Percentiles rank a stretch among this genome's conserved stretches.
phyloP scores from a whole-genome alignment of 2,113 vertebrate genomes.

The Chaetodon trifascialis region DNA sequence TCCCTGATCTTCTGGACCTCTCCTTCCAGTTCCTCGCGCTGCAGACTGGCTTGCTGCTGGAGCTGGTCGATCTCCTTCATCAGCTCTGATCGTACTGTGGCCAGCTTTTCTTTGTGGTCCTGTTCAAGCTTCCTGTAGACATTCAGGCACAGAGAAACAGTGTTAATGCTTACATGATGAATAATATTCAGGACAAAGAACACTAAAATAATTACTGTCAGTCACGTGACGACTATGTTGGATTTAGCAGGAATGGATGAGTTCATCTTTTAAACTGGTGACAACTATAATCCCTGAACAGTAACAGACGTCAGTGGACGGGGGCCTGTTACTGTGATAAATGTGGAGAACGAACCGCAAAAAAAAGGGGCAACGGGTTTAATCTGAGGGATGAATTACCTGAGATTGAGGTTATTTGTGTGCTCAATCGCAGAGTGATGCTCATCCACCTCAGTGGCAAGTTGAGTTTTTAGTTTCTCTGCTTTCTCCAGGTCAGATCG shows the following conservation, averaged over 20 bases:
- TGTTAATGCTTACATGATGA: background rate
- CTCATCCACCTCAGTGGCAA: conserved; percentile 95
- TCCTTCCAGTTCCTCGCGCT: conserved; percentile 89
- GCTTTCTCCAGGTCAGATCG: conserved; percentile 91
- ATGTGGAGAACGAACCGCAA: background rate
- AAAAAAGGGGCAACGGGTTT: background rate
- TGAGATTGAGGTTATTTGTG: conserved; percentile 91
- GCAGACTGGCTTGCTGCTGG: conserved; percentile 89
- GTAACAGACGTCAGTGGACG: no score
- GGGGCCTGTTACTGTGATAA: background rate
- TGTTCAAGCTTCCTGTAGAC: conserved; percentile 91
- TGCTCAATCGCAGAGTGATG: conserved; percentile 92
- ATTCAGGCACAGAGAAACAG: background rate
- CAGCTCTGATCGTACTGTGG: conserved; percentile 85
- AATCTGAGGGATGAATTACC: conserved; percentile 75
- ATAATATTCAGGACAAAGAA: background rate
- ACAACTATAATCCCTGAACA: background rate
- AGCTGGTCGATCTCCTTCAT: conserved; percentile 90
- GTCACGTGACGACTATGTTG: background rate
- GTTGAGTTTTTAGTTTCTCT: conserved; percentile 91
- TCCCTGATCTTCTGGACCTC: conserved; percentile 90
- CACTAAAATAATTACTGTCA: background rate
- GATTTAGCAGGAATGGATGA: background rate
- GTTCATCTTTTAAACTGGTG: background rate
- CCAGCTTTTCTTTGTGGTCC: conserved; percentile 90